Base-by-base conservation (phyloP, 2,113 vertebrate genomes). In the Hassar affinis region DNA sequence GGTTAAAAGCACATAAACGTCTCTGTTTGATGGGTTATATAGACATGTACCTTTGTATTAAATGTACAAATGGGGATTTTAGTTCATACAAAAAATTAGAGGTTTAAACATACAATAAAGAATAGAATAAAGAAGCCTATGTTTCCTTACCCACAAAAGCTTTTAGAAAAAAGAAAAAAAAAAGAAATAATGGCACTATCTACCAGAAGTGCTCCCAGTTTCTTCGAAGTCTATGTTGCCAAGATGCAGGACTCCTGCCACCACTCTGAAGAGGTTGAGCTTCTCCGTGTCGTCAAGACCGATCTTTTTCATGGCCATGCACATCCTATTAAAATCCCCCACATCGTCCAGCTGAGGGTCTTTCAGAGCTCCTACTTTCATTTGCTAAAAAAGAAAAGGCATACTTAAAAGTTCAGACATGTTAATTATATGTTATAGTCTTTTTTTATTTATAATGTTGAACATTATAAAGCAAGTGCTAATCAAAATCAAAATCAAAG, bases 201-300 rank as follows among this genome's bases (percentile, higher is more conserved):
- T 86, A 99, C 98, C 98, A 89, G 98, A 99, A 87, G 95, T 96
- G 92, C 96, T 97, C 49, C 98, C 98, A 0, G 97, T 96, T 93
- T 99, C 98, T 87, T 99, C 98, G 90, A 99, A 99, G 93, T 99
- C 96, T 49, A 99, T 95, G 90, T 99, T 99, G 86, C 98, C 98
- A 81, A 99, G 96, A 87, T 99, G 98, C 83, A 99, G 92, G 80
- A 99, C 98, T 7, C 98, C 98, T 8, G 98, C 95, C 25, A 99
- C 98, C 38, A 99, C 97, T 85, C 97, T 92, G 87, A 99, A 99
- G 69, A 99, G 96, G 92, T 99, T 96, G 72, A 98, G 96, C 85
- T 99, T 99, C 93, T 99, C 98, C 2, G 92, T 93, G 89, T 99
- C 96, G 74, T 95, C 95, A 92, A 99, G 91, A 61, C 98, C 98